A percentile compares a stretch with the other conserved stretches of the same genome.
Evolutionary conservation across 2,113 vertebrate species (phyloP).

Genomic region (Sialia sialis): DNA sequence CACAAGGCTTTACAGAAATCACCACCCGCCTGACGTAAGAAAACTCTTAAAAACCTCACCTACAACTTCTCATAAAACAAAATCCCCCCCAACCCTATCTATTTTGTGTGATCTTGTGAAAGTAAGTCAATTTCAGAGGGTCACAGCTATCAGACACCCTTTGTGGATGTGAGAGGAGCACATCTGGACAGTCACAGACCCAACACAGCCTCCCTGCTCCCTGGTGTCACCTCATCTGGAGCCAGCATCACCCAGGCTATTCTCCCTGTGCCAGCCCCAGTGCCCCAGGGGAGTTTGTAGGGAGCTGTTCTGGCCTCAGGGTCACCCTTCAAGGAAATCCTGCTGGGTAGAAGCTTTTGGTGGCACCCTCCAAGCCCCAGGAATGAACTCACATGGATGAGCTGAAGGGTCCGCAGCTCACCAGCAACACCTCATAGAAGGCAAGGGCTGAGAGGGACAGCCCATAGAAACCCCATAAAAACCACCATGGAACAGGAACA

Average conservation of each 20-base stretch:
- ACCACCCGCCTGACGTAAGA: background rate
- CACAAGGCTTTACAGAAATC: background rate
- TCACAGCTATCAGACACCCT: background rate
- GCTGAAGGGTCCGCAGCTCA: background rate
- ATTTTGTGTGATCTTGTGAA: no score
- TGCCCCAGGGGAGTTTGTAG: background rate
- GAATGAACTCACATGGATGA: rapidly evolving
- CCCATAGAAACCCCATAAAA: background rate
- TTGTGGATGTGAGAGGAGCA: background rate
- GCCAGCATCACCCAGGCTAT: background rate
- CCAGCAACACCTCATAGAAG: background rate
- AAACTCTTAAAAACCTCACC: background rate
- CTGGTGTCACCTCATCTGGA: background rate
- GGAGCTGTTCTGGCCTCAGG: background rate
- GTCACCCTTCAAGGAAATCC: background rate
- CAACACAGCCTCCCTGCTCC: rapidly evolving
- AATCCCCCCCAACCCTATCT: background rate
- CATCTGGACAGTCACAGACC: background rate
- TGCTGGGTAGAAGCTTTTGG: rapidly evolving
- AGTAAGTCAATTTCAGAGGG: background rate
- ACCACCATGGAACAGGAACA: background rate
- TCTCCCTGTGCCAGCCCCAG: background rate
- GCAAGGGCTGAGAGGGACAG: background rate
- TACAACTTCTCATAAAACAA: background rate
- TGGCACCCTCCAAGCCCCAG: background rate